Evolutionary conservation across 2,888 invertebrate genomes (phyloP).

Genomic region (Odiellus spinosus): DNA sequence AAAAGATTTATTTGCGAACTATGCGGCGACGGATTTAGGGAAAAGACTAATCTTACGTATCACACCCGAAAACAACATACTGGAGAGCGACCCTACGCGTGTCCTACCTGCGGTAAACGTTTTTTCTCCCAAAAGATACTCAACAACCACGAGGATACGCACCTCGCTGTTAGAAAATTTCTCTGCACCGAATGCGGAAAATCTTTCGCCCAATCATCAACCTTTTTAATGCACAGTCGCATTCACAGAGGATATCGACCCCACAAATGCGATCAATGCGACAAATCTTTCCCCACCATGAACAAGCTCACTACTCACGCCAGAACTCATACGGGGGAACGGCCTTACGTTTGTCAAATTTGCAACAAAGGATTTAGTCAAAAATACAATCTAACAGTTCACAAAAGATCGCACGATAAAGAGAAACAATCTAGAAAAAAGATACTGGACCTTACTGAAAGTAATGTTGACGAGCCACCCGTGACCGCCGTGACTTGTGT

Average conservation of each 20-base stretch:
- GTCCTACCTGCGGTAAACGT: background rate
- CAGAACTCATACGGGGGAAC: background rate
- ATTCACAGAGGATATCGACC: background rate
- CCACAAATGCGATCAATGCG: background rate
- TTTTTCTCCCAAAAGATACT: background rate
- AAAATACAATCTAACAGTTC: too few species aligned
- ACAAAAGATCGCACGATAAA: too few species aligned
- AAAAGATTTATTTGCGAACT: too few species aligned
- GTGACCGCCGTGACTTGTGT: too few species aligned
- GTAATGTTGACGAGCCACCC: too few species aligned
- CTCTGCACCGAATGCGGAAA: background rate
- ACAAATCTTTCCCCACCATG: background rate
- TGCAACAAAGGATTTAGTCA: background rate
- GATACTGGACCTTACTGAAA: too few species aligned
- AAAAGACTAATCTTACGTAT: too few species aligned
- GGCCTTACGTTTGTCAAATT: background rate
- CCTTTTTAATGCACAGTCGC: background rate
- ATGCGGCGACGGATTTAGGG: too few species aligned
- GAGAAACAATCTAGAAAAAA: too few species aligned
- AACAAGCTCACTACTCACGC: background rate
- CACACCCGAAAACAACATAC: background rate
- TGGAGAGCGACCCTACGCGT: background rate
- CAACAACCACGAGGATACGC: background rate
- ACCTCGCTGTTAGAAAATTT: background rate
- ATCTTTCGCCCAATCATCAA: background rate